phyloP scores from a whole-genome alignment of 2,888 invertebrate species.

The Geotrupes spiniger region DNA sequence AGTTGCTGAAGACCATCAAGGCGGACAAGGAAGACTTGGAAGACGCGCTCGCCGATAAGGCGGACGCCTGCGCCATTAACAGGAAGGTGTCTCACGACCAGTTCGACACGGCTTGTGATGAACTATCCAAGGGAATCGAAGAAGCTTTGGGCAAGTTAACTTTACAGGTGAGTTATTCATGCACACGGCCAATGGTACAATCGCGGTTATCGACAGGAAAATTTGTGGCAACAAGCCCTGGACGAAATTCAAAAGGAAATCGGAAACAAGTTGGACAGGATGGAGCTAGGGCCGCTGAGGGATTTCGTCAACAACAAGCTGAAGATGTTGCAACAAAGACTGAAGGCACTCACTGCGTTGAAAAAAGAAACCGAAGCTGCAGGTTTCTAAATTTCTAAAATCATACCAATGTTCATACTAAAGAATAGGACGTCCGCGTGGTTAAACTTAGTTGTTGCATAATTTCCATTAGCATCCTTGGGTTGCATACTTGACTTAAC shows the following conservation, averaged over 20 bases:
- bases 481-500: too few species aligned
- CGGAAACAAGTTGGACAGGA: constrained; percentile 64
- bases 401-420: too few species aligned
- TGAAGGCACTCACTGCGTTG: constrained; percentile 59
- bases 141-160: constrained; percentile 62
- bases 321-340: constrained; percentile 59
- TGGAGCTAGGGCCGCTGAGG: constrained; percentile 62
- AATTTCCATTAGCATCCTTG: too few species aligned
- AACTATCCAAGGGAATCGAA: constrained; percentile 62
- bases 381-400: too few species aligned
- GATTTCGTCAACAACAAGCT: constrained; percentile 64
- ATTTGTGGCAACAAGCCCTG: constrained; percentile 63
- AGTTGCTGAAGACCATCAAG: constrained; percentile 63
- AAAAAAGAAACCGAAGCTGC: constrained; percentile 68
- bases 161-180: constrained; percentile 52
- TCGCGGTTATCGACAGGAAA: constrained; percentile 49
- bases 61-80: constrained; percentile 65
- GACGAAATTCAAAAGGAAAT: constrained; percentile 67
- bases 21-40: constrained; percentile 69
- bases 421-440: too few species aligned
- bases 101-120: constrained; percentile 67
- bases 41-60: constrained; percentile 72
- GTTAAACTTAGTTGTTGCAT: too few species aligned
- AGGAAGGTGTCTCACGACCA: constrained; percentile 72
- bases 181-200: too few species aligned